Evolutionary conservation across 2,113 vertebrate species (phyloP), one percentile per base, ranked within the genome.

Genomic region (Esox niger): DNA sequence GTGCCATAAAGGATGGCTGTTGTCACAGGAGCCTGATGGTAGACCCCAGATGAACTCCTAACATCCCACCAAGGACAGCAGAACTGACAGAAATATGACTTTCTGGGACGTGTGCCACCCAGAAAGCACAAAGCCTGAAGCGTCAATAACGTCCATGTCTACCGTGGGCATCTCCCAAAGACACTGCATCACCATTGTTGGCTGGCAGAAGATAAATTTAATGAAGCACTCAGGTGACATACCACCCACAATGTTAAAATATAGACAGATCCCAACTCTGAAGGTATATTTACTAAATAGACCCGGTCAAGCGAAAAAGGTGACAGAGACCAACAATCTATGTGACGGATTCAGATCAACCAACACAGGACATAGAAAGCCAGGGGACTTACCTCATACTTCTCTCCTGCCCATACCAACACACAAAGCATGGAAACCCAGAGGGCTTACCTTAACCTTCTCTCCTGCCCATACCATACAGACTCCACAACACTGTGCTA

Each of bases 221-320:
- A 63, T 57, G 57, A 64, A 47, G 66, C 32, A 27, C 46, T 64
- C n/a, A 17, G 21, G 62, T 68, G 64, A 79, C 73, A 52, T 55
- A 62, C 66, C 56, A 38, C 31, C 69, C 52, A 29, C 32, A 32
- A 47, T 71, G 64, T n/a, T 73, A 49, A 75, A 70, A 81, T 76
- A 70, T 69, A 70, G 68, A 35, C 54, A 47, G 55, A 43, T 43
- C 57, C 38, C 60, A 56, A 62, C 63, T 62, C 64, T 54, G 56
- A 73, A 47, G 49, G 55, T 76, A 73, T 76, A 73, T 81, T 73
- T 76, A 52, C 60, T 35, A 65, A 69, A 73, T 29, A 25, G 66
- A 63, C 65, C 62, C 66, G 70, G 31, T 57, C 54, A 46, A 61
- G 69, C 54, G 46, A 58, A 73, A n/a, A 47, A 70, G 77, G 73